Evolutionary conservation across 2,888 invertebrate genomes (phyloP), one percentile per base, ranked within the genome.

Genomic region (Agriopis leucophaearia): DNA sequence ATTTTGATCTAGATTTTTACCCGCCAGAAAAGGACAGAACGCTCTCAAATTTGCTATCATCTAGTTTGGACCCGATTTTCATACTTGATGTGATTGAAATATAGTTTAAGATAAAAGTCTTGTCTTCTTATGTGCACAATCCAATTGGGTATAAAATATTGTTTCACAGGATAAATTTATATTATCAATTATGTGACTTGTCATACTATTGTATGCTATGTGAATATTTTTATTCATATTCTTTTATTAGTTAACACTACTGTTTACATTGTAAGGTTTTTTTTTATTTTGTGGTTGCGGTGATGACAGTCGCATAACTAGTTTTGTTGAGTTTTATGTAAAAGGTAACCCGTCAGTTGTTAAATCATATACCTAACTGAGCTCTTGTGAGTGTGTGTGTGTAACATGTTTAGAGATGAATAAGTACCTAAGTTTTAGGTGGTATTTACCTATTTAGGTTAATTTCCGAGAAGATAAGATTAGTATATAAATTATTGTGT

Each of bases 401-500:
- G 87, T 79, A 81, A 81, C 79, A 79, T 77, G 81, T 83, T 78
- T 91, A 90, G 87, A 76, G 76, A 85, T 88, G 84, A 69, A 77
- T 90, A 91, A 88, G 88, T 88, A 91, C 88, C 89, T 90, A 88
- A 81, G 82, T 81, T 83, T 81, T 89, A 92, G 89, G 82, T 81
- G 82, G 87, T 92, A 90, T 88, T 87, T 88, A n/a, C n/a, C 85
- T 85, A 83, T 81, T 81, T 91, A 92, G 90, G 86, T 87, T 91
- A 90, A 90, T 87, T 87, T 88, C 81, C 87, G 82, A 85, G 76
- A 81, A 82, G 66, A 78, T 89, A 91, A 89, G 88, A 78, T 88
- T 92, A 92, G 91, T 83, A 77, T 91, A 90, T 92, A 90, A 92
- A 91, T 93, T 90, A 92, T 92, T 92, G 93, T 89, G 92, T 88